Evolutionary conservation across 2,797 vertebrate genomes (phyloP).

Genomic region (Bovichtus variegatus): DNA sequence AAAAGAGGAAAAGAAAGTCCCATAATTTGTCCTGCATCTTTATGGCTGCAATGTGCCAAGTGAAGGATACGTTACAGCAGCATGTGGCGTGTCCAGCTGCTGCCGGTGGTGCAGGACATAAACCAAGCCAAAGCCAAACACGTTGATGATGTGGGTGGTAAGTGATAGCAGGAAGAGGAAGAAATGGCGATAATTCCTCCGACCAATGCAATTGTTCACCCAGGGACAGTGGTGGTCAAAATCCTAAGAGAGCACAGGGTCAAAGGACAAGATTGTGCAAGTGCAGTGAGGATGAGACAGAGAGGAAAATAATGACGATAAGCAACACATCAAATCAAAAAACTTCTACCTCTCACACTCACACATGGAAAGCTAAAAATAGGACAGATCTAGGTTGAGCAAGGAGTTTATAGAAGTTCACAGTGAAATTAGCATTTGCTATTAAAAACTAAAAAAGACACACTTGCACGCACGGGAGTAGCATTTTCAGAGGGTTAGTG

Average conservation of each 20-base stretch:
- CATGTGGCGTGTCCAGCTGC: constrained; percentile 89
- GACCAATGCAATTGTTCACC: constrained; percentile 99
- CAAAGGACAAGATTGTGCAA: constrained; percentile 11
- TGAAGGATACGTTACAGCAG: constrained; percentile 97
- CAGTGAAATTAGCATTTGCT: constrained; percentile 24
- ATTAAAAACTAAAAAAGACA: not conserved
- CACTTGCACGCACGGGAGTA: not conserved
- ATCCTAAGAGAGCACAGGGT: constrained; percentile 83
- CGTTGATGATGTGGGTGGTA: constrained; percentile 93
- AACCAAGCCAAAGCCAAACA: constrained; percentile 95
- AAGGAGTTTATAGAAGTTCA: constrained; percentile 17
- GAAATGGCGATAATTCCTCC: constrained; percentile 98
- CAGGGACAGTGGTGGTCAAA: constrained; percentile 99
- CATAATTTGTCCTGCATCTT: not conserved
- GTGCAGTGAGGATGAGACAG: not conserved
- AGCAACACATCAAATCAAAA: not conserved
- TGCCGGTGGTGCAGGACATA: constrained; percentile 93
- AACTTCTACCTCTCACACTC: not conserved
- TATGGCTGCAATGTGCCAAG: not conserved
- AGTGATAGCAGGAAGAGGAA: constrained; percentile 97
- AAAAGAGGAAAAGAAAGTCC: not conserved
- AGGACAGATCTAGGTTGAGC: constrained; percentile 27
- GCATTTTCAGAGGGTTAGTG: not conserved
- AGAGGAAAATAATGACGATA: not conserved
- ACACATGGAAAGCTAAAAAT: constrained; percentile 41